Conservation (phyloP, 2,797 vertebrate species). For the Centropyge bicolor region DNA sequence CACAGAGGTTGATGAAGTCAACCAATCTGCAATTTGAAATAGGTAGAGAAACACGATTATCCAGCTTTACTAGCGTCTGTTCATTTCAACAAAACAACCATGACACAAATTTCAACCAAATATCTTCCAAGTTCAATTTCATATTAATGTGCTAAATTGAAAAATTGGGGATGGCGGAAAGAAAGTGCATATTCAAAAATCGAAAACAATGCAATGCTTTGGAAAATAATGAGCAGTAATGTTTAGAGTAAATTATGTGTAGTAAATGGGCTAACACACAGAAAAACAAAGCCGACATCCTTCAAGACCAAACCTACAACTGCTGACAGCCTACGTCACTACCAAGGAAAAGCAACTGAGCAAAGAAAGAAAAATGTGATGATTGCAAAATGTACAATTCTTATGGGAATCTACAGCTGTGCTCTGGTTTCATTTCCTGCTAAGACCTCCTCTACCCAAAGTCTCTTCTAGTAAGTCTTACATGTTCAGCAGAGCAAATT, state of each 20-base stretch:
- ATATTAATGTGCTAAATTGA: not conserved
- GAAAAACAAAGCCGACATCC: not conserved
- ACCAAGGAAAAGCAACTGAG: not conserved
- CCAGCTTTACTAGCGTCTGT: not conserved
- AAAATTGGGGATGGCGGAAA: no score
- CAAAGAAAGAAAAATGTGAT: not conserved
- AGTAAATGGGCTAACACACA: not conserved
- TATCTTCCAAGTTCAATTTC: not conserved
- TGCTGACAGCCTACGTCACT: not conserved
- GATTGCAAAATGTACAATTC: not conserved
- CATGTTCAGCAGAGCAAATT: not conserved
- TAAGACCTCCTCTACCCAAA: fast-evolving
- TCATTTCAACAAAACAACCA: not conserved
- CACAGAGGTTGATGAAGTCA: not conserved
- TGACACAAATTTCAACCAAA: no score
- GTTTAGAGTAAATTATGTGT: not conserved
- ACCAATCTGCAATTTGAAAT: not conserved
- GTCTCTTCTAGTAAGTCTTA: not conserved
- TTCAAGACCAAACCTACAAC: not conserved
- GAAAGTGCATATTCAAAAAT: not conserved
- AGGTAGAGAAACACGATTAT: not conserved
- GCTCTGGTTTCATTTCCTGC: not conserved
- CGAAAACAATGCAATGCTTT: no score
- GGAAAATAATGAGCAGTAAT: not conserved
- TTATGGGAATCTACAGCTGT: not conserved